Base-by-base conservation (phyloP, 2,888 invertebrate species). In the Nipponacmea schrenckii region DNA sequence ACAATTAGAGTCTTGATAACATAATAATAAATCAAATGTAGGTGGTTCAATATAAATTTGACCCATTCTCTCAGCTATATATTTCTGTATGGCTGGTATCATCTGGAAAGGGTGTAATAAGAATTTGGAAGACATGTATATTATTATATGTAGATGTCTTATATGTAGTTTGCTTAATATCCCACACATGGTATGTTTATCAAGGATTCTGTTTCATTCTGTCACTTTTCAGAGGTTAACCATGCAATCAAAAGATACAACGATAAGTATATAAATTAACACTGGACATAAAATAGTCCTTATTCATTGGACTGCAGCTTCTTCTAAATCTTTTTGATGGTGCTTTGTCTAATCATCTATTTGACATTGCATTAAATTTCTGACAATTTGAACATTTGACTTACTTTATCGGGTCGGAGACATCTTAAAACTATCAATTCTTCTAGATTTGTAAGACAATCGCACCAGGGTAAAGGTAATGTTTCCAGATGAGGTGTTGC, bases 381-480 rank as follows among this genome's bases (percentile, higher is more conserved):
- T 39, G n/a, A 39, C 39, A 8, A 1, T 39, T 8, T 10, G 4
- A 66, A 15, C 24, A n/a, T 45, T 66, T 46, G 48, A 64, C 66
- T 62, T 70, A 87, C 87, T 84, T 88, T 89, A 72, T 89, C 88
- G 45, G 88, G 87, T 26, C 88, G 73, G 5, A 89, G 81, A 79
- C 87, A 87, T 20, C 87, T 71, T 12, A 89, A 79, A 0, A 88
- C 80, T 50, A 95, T 93, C 69, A 97, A 91, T 80, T 92, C 91
- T 62, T 92, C 90, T 77, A 97, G 90, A 26, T 93, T 92, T 17
- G 81, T 84, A 14, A 93, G 87, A 0, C 91, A 83, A 15, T 79
- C 78, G 5, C 92, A 87, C 85, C 93, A 94, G 0, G 95, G 94
- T 1, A 88, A 79, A 0, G 96, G 96, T 78, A 93, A 91, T 0